Base-by-base conservation (phyloP, 2,888 invertebrate genomes). In the Diplolepis rosae region DNA sequence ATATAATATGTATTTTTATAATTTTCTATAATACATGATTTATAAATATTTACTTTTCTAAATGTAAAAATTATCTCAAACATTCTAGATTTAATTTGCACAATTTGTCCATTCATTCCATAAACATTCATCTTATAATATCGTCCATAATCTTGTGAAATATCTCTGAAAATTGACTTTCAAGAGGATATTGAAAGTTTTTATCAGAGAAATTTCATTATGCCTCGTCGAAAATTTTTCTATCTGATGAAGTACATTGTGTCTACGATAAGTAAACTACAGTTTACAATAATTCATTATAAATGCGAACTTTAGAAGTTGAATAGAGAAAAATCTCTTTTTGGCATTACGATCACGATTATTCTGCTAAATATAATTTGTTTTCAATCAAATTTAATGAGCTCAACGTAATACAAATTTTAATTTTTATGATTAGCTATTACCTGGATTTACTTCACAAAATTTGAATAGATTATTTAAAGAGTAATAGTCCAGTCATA, bases 1-100 rank as follows among this genome's bases (percentile, higher is more conserved):
- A n/a, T n/a, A 61, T 35, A 56, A 35, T 61, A 61, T 24, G 22
- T 61, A 61, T 61, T 39, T 61, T 61, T n/a, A 45, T 45, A 24
- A 35, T 61, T 39, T 61, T 39, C 24, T 61, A 39, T 27, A n/a
- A 24, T 61, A 61, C 61, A 61, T n/a, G 39, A 39, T 61, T 39
- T 27, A 39, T 52, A 52, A 52, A 52, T 52, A 28, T 9, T 52
- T 28, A 7, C 28, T 30, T 52, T 52, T 6, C 28, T 52, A 52
- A 52, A n/a, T n/a, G n/a, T n/a, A n/a, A n/a, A n/a, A n/a, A n/a
- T n/a, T n/a, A n/a, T n/a, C n/a, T 52, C 30, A 52, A 52, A 6
- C 11, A 7, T 52, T 30, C 15, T 50, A 27, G 50, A 24, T 22
- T 52, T 52, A 30, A 52, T 28, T 52, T 52, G 7, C 28, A 52